Conservation (phyloP, 2,113 vertebrate genomes). For the Todiramphus saurophagus region DNA sequence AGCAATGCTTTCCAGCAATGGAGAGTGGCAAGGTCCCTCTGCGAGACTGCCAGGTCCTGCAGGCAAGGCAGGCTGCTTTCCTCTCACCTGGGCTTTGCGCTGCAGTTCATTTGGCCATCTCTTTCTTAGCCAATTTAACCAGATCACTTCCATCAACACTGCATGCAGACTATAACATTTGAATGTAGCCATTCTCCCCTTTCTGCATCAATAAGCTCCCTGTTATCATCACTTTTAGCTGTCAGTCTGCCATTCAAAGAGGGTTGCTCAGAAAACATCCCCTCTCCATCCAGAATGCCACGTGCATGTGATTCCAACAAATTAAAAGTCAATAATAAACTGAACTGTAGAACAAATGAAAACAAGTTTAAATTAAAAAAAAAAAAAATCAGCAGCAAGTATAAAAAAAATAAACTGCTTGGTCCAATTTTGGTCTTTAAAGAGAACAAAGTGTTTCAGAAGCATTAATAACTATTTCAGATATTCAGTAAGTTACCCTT, state of each 20-base stretch:
- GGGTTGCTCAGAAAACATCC: neutral
- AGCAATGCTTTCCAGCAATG: rapidly evolving
- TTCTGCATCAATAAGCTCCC: neutral
- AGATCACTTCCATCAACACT: neutral
- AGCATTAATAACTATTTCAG: neutral
- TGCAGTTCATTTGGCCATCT: neutral
- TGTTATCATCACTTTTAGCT: rapidly evolving
- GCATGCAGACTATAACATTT: neutral
- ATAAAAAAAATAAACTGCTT: neutral
- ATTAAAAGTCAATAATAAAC: neutral
- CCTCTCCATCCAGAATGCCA: neutral
- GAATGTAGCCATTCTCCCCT: neutral
- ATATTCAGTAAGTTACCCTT: neutral
- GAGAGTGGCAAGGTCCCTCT: neutral
- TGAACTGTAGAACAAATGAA: neutral
- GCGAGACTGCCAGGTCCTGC: rapidly evolving
- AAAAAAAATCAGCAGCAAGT: neutral
- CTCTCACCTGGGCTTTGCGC: neutral
- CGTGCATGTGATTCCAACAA: neutral
- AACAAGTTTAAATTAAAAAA: neutral
- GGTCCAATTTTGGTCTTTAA: neutral
- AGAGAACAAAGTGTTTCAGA: neutral
- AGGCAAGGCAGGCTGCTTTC: neutral
- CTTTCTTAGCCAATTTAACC: neutral
- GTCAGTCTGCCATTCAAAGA: neutral